These are phyloP conservation scores for Microctonus aethiopoides DNA, from an alignment of 2,888 invertebrate species.

Conservation along the genomic window DNA sequence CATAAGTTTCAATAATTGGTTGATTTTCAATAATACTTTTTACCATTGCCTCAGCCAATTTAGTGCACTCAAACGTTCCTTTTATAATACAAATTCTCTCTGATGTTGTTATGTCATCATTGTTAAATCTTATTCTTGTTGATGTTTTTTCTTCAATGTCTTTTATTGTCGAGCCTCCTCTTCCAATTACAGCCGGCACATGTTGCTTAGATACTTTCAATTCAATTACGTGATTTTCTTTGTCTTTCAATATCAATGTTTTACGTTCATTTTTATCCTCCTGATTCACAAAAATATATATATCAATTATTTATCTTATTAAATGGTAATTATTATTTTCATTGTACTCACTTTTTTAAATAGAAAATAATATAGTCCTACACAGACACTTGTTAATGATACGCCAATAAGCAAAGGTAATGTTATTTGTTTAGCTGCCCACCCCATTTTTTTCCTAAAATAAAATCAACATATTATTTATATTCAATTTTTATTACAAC, in stretches of 20 bases:
- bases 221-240: conserved; percentile 63
- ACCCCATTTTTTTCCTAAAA: conserved; percentile 48
- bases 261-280: conserved; percentile 65
- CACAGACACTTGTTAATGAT: conserved; percentile 77
- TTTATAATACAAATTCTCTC: conserved; percentile 77
- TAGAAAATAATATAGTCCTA: conserved; percentile 76
- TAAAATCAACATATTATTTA: background rate
- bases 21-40: conserved; percentile 77
- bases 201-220: conserved; percentile 73
- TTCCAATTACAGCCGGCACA: conserved; percentile 77
- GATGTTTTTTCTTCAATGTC: conserved; percentile 79
- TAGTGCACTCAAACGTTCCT: conserved; percentile 76
- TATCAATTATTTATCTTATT: too few species aligned
- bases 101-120: conserved; percentile 69
- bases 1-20: conserved; percentile 76
- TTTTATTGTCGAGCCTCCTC: conserved; percentile 81
- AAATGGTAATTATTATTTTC: conserved; percentile 1
- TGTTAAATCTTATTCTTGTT: conserved; percentile 71
- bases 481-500: too few species aligned
- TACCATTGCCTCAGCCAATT: conserved; percentile 79
- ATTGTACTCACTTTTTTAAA: conserved; percentile 72
- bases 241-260: conserved; percentile 25
- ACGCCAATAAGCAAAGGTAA: conserved; percentile 75
- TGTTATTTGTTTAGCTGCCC: conserved; percentile 47
- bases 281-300: conserved; percentile 46